Evolutionary conservation across 2,113 vertebrate species (phyloP).

Genomic region (Piaya cayana): DNA sequence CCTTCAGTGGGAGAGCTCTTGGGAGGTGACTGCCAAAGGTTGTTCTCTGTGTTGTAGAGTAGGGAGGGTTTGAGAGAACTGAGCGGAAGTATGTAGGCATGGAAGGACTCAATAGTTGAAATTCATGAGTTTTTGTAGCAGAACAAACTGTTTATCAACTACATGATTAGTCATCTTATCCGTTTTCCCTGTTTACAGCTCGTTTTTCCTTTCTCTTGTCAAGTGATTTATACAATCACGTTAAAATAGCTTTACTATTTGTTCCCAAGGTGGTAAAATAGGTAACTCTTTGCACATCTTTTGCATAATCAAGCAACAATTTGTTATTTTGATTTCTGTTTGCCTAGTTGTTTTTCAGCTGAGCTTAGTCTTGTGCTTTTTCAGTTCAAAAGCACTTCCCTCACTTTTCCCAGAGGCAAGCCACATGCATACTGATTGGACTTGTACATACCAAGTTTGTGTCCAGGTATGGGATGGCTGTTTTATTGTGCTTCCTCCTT

Average conservation of each 20-base stretch:
- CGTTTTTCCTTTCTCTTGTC: neutral
- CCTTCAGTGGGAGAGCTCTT: neutral
- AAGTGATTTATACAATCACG: neutral
- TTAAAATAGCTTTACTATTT: neutral
- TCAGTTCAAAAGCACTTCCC: neutral
- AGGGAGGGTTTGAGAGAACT: neutral
- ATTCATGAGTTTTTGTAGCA: neutral
- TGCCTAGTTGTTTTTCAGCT: neutral
- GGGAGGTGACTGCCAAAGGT: neutral
- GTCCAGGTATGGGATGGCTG: neutral
- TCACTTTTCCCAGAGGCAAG: neutral
- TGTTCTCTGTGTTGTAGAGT: neutral
- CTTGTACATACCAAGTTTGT: neutral
- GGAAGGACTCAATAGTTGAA: neutral
- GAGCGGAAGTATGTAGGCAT: neutral
- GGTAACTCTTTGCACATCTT: neutral
- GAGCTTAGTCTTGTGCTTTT: neutral
- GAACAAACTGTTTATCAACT: neutral
- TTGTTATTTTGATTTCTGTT: neutral
- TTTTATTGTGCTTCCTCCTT: neutral
- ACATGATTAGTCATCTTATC: neutral
- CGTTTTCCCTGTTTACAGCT: neutral
- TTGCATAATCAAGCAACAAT: neutral
- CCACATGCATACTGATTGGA: fast-evolving
- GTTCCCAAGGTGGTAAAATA: neutral